A percentile compares a stretch with the other conserved stretches of the same genome.
phyloP scores from a whole-genome alignment of 1,140 invertebrate genomes.

The Cyphomyrmex costatus region DNA sequence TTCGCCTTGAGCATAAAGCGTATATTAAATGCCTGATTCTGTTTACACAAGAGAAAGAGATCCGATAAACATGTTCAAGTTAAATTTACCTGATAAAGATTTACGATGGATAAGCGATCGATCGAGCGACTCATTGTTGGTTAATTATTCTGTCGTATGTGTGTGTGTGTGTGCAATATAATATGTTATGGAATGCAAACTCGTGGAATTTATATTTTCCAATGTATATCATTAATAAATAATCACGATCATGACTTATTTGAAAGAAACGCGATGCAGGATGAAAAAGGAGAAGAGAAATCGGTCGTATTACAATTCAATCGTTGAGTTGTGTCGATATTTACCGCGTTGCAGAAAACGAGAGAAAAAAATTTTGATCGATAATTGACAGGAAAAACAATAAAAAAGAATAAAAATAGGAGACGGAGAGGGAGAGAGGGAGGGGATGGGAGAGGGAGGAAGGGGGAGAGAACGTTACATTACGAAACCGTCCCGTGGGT shows the following conservation, averaged over 20 bases:
- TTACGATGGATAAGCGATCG: constrained; percentile 3
- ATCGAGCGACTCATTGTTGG: background rate
- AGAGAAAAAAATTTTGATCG: constrained; percentile 18
- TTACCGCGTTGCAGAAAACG: background rate
- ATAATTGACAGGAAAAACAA: constrained; percentile 4
- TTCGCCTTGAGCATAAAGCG: constrained; percentile 18
- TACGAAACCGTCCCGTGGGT: constrained; percentile 1
- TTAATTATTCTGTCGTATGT: background rate
- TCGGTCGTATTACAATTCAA: background rate
- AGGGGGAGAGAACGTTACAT: constrained; percentile 30
- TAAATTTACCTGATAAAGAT: constrained; percentile 21
- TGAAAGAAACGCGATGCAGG: background rate
- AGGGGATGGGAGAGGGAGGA: too few species aligned
- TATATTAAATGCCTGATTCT: constrained; percentile 25
- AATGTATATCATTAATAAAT: background rate
- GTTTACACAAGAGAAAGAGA: constrained; percentile 13
- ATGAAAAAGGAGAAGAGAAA: background rate
- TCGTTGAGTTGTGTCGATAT: background rate
- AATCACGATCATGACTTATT: background rate
- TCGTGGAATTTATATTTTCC: background rate
- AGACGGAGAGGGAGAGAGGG: constrained; percentile 29
- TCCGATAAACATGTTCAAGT: constrained; percentile 17
- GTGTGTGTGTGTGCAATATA: background rate
- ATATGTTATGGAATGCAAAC: background rate
- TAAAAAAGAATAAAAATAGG: constrained; percentile 11